Percentiles rank a stretch among this genome's conserved stretches.
Evolutionary conservation across 2,888 invertebrate species (phyloP).

Genomic region (Psococerastis gibbosa): DNA sequence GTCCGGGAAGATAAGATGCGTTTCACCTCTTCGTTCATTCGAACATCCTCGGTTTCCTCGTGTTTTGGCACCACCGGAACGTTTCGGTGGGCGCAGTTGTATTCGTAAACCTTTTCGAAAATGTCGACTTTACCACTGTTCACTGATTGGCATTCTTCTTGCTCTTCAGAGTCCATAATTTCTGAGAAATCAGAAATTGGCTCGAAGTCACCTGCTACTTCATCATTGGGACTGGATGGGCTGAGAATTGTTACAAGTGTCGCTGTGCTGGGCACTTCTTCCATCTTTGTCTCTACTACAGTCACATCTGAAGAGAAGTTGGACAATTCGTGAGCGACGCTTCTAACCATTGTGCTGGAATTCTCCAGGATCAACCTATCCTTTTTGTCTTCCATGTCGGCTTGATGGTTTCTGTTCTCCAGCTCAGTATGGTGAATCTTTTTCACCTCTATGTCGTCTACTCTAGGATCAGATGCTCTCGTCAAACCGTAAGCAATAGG

Average conservation of each 20-base stretch:
- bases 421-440: background rate
- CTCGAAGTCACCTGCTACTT: background rate
- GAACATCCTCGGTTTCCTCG: conserved; percentile 1
- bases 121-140: background rate
- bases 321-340: background rate
- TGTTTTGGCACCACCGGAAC: background rate
- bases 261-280: background rate
- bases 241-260: background rate
- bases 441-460: background rate
- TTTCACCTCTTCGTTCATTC: conserved; percentile 9
- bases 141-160: background rate
- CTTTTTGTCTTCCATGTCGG: background rate
- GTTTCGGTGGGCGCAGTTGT: conserved; percentile 1
- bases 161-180: background rate
- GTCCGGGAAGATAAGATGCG: conserved; percentile 1
- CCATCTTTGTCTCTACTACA: background rate
- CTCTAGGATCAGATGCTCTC: background rate
- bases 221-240: background rate
- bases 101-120: conserved; percentile 8
- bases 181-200: background rate
- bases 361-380: background rate
- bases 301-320: background rate
- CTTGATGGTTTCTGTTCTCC: background rate
- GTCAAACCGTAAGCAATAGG: too few relatives aligned
- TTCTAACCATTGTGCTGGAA: too few relatives aligned